Conservation (phyloP, 2,113 vertebrate genomes). For the Vidua macroura region DNA sequence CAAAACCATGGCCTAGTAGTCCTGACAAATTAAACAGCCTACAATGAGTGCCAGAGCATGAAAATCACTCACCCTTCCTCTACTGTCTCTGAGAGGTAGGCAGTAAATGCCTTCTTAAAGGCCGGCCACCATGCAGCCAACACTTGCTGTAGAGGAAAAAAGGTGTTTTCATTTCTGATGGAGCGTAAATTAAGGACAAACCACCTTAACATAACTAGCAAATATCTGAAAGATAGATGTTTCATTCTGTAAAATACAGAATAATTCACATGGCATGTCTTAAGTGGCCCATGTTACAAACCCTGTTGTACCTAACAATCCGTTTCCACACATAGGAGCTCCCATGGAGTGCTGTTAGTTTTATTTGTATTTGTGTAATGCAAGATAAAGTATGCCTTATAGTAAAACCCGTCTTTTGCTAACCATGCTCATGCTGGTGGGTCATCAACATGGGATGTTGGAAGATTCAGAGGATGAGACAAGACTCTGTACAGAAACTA, state of each 20-base stretch:
- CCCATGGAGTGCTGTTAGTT: neutral
- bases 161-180: neutral
- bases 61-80: constrained; percentile 66
- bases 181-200: neutral
- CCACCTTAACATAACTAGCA: neutral
- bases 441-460: neutral
- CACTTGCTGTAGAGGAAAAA: neutral
- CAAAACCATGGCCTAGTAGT: constrained; percentile 65
- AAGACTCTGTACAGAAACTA: neutral
- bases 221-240: neutral
- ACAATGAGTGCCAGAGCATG: constrained; percentile 62
- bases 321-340: neutral
- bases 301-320: neutral
- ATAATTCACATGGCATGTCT: neutral
- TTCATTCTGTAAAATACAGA: neutral
- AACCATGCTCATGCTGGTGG: neutral
- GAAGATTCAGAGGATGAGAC: neutral
- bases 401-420: neutral
- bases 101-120: constrained; percentile 33
- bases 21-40: constrained; percentile 68
- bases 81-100: constrained; percentile 46
- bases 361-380: neutral
- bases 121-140: constrained; percentile 39
- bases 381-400: neutral
- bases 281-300: neutral